Base-by-base conservation (phyloP, 2,888 invertebrate species). In the Polyommatus icarus region DNA sequence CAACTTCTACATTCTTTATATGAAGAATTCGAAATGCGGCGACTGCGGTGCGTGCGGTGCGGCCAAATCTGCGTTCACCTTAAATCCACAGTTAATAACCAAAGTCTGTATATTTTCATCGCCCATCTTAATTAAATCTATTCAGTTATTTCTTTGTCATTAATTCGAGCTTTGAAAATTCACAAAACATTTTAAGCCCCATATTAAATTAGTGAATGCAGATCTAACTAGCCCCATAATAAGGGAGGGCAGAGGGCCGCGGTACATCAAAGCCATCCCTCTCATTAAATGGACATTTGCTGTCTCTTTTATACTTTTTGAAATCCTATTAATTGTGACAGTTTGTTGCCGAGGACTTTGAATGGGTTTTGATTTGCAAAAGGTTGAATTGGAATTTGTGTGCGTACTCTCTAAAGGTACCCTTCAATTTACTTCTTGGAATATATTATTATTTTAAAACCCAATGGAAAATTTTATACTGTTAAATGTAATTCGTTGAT, bases 241-340 rank as follows among this genome's bases (percentile, higher is more conserved):
- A 67, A 67, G 32, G 67, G 6, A 67, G 67, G 67, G 67, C 67
- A 46, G 46, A 46, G 24, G 61, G 12, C 61, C 3, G 59, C 59
- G 7, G 61, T 1, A 29, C 67, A 20, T 67, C 67, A 67, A 12
- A 67, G 29, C 67, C 32, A 12, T 6, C 67, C 67, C 29, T 67
- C 67, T 67, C 67, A 67, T 67, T 67, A 67, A 29, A 4, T 67
- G 67, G 67, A 67, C 67, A 67, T 67, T 24, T n/a, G 59, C 7
- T 20, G 8, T 59, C 59, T 67, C 67, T 29, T 67, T 32, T 29
- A 15, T 67, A 32, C 67, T 67, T 67, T 29, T 29, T 67, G 29
- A 67, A 67, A 32, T 15, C 29, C 1, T 67, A 12, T 20, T 24
- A 61, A 61, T 61, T 61, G 61, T 61, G 24, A 61, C 61, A 61